A percentile compares a stretch with the other conserved stretches of the same genome.
Evolutionary conservation across 2,113 vertebrate genomes (phyloP).

Genomic region (Melanotaenia duboulayi): DNA sequence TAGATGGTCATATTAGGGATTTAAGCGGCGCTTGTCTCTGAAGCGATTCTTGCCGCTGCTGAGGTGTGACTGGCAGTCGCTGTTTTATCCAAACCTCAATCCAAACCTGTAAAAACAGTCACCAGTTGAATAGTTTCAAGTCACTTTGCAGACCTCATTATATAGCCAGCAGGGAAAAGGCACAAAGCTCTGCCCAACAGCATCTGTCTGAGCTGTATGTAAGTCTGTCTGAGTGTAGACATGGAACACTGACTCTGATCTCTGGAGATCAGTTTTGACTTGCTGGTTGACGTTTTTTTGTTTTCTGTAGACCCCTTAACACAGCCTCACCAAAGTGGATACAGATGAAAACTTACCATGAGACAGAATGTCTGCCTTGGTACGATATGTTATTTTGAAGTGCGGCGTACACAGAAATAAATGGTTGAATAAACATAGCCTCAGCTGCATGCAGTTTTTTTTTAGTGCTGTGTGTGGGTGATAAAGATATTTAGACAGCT

Average conservation of each 20-base stretch:
- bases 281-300: constrained; percentile 24
- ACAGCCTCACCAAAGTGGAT: constrained; percentile 3
- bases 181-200: constrained; percentile 43
- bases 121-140: constrained; percentile 11
- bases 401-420: neutral
- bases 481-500: constrained; percentile 1
- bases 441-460: neutral
- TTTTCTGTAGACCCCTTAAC: constrained; percentile 20
- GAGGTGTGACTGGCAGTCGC: neutral
- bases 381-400: neutral
- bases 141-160: constrained; percentile 55
- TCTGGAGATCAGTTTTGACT: constrained; percentile 55
- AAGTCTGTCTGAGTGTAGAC: constrained; percentile 52
- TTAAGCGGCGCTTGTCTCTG: constrained; percentile 1
- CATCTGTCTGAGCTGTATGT: constrained; percentile 52
- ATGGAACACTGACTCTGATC: constrained; percentile 65
- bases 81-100: constrained; percentile 32
- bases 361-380: neutral
- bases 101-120: constrained; percentile 26
- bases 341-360: constrained; percentile 24
- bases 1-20: neutral
- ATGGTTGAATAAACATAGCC: constrained; percentile 1
- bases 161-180: constrained; percentile 25
- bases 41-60: constrained; percentile 11
- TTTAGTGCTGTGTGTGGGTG: neutral